Conservation (phyloP, 1,140 invertebrate genomes). For the Bombus waltoni region DNA sequence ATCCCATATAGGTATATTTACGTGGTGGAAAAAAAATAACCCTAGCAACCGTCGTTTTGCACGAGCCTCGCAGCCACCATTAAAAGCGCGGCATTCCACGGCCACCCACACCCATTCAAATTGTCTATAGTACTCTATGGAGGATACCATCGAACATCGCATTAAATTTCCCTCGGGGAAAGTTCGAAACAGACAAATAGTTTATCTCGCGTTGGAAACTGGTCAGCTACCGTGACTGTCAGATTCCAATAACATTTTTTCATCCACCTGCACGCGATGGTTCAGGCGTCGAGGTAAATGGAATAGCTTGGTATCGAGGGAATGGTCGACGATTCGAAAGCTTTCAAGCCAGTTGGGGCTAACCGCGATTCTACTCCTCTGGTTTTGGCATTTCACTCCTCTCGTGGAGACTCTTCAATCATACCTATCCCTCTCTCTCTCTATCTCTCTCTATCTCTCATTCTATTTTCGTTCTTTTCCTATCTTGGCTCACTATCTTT, state of each 20-base stretch:
- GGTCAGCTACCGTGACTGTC: constrained; percentile 47
- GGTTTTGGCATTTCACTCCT: constrained; percentile 8
- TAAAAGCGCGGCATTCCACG: background rate
- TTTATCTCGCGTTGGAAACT: constrained; percentile 32
- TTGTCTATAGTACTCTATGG: background rate
- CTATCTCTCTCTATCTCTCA: background rate
- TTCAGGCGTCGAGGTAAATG: constrained; percentile 53
- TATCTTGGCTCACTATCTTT: background rate
- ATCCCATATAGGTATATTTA: too few species aligned
- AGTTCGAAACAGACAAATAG: constrained; percentile 42
- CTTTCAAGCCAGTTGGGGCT: constrained; percentile 55
- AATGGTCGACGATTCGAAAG: constrained; percentile 55
- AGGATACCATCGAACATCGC: background rate
- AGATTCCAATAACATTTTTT: constrained; percentile 43
- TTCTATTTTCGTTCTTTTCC: background rate
- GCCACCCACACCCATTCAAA: too few species aligned
- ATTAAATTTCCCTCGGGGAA: constrained; percentile 27
- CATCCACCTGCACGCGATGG: background rate
- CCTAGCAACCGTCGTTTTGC: background rate
- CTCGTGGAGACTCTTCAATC: constrained; percentile 28
- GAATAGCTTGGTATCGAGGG: constrained; percentile 58
- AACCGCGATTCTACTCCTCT: constrained; percentile 43
- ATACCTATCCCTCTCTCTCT: background rate
- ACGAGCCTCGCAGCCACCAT: background rate
- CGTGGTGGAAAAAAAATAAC: background rate